These are phyloP conservation scores for Lordiphosa andalusiaca DNA, from an alignment of 2,888 invertebrate species.

Conservation along the genomic window DNA sequence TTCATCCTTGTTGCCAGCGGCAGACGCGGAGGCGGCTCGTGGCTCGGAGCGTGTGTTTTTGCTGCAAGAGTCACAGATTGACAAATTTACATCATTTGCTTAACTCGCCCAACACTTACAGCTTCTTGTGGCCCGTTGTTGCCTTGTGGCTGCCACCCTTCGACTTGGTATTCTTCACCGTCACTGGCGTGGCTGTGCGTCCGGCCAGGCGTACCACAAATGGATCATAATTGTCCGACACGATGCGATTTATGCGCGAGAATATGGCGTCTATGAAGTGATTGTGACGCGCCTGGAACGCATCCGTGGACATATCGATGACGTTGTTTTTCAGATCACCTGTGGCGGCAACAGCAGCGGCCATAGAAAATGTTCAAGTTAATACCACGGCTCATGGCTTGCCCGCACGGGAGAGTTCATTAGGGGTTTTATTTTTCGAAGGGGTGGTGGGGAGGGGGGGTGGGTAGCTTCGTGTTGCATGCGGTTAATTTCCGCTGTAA, in stretches of 20 bases:
- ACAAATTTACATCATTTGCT: conserved; percentile 51
- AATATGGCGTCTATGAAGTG: conserved; percentile 91
- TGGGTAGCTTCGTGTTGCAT: conserved; percentile 10
- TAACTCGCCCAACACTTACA: conserved; percentile 65
- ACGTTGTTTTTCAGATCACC: conserved; percentile 79
- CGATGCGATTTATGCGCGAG: conserved; percentile 89
- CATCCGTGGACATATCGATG: conserved; percentile 78
- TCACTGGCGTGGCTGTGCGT: conserved; percentile 45
- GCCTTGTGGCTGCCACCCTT: conserved; percentile 27
- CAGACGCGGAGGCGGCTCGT: conserved; percentile 27
- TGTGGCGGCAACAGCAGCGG: conserved; percentile 28
- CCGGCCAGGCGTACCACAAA: conserved; percentile 84
- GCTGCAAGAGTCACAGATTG: conserved; percentile 51
- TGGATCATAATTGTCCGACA: conserved; percentile 90
- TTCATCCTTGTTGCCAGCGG: conserved; percentile 43
- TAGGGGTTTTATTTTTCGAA: conserved; percentile 18
- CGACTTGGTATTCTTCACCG: conserved; percentile 2
- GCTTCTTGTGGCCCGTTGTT: conserved; percentile 63
- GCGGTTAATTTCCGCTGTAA: conserved; percentile 32
- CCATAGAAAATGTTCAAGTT: conserved; percentile 35
- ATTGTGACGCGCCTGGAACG: conserved; percentile 90
- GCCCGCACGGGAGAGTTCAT: conserved; percentile 9
- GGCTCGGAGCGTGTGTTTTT: conserved; percentile 78
- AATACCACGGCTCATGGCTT: conserved; percentile 29
- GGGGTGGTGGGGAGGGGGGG: neutral